Conservation (phyloP, 2,888 invertebrate species). For the Eilema caniola region DNA sequence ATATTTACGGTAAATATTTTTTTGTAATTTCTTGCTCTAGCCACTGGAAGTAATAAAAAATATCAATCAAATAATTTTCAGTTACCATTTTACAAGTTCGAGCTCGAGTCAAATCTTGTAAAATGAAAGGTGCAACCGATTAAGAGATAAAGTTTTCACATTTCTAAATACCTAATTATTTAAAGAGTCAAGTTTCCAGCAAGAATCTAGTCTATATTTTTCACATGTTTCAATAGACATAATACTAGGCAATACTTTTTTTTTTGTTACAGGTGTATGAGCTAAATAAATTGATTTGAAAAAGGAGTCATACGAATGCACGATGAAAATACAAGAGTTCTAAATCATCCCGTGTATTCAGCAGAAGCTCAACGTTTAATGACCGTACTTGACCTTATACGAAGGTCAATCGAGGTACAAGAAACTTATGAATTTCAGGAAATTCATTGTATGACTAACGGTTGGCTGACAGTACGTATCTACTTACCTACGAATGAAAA, state of each 20-base stretch:
- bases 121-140: too few relatives aligned
- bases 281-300: neutral
- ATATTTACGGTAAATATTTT: neutral
- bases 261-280: neutral
- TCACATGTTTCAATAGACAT: neutral
- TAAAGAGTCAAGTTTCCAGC: too few relatives aligned
- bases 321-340: neutral
- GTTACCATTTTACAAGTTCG: too few relatives aligned
- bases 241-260: neutral
- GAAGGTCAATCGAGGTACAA: neutral
- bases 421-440: constrained; percentile 9
- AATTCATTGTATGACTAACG: constrained; percentile 38
- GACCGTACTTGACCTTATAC: neutral
- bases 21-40: too few relatives aligned
- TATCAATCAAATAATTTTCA: too few relatives aligned
- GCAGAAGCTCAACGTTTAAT: neutral
- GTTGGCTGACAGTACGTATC: constrained; percentile 42
- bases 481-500: constrained; percentile 13
- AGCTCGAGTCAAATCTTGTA: too few relatives aligned
- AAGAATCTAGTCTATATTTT: too few relatives aligned
- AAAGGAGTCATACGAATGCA: neutral
- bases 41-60: too few relatives aligned
- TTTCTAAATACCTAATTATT: too few relatives aligned
- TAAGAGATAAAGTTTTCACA: too few relatives aligned
- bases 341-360: neutral